Percentiles rank a stretch among this genome's conserved stretches.
phyloP scores from a whole-genome alignment of 2,113 vertebrate genomes.

The Nasalis larvatus region DNA sequence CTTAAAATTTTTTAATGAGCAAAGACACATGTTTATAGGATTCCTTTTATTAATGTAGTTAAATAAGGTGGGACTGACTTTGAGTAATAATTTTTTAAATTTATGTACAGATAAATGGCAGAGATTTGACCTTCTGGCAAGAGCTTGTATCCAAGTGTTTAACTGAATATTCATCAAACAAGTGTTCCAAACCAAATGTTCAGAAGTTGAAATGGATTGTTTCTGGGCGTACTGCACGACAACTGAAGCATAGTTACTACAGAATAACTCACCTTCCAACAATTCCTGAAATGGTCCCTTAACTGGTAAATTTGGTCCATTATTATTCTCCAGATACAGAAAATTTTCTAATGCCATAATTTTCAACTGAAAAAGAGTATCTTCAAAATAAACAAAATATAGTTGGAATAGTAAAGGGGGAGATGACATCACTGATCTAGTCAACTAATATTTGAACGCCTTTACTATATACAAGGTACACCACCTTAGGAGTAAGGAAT shows the following conservation, averaged over 20 bases:
- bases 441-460: neutral
- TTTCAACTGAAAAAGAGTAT: slow-evolving; percentile 11
- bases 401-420: neutral
- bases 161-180: slow-evolving; percentile 92
- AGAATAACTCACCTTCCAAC: slow-evolving; percentile 96
- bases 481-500: neutral
- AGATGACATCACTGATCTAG: neutral
- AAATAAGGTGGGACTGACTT: neutral
- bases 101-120: slow-evolving; percentile 87
- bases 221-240: slow-evolving; percentile 94
- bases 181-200: slow-evolving; percentile 91
- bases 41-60: neutral
- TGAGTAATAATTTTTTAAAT: neutral
- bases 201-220: slow-evolving; percentile 97
- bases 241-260: slow-evolving; percentile 96
- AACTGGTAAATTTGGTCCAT: slow-evolving; percentile 64
- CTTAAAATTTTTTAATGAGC: neutral
- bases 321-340: slow-evolving; percentile 3
- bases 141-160: slow-evolving; percentile 95
- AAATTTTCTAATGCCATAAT: neutral
- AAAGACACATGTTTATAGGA: neutral
- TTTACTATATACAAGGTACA: neutral
- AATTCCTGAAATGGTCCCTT: slow-evolving; percentile 92
- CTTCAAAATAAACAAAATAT: slow-evolving; percentile 22
- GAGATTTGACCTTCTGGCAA: slow-evolving; percentile 91